These are phyloP conservation scores for Cantharis rufa DNA, from an alignment of 2,888 invertebrate genomes.

Conservation along the genomic window DNA sequence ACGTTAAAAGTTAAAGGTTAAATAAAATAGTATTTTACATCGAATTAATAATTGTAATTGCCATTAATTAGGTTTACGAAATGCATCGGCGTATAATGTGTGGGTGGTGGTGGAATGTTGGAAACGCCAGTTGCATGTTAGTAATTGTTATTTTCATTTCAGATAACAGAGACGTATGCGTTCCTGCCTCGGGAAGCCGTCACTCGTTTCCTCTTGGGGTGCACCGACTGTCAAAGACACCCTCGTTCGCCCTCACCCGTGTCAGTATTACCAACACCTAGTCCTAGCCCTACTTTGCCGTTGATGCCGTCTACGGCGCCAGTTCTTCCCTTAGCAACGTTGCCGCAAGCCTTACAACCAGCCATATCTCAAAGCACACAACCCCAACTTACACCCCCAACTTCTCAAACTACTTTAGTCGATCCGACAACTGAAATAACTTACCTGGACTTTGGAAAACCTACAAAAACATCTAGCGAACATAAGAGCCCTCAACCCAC, in stretches of 20 bases:
- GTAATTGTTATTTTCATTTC: constrained; percentile 55
- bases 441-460: constrained; percentile 38
- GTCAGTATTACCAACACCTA: constrained; percentile 55
- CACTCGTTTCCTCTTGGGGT: constrained; percentile 92
- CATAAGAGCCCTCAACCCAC: constrained; percentile 33
- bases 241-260: constrained; percentile 69
- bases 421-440: constrained; percentile 36
- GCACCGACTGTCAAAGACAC: constrained; percentile 88
- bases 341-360: constrained; percentile 28
- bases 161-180: constrained; percentile 97
- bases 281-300: constrained; percentile 51
- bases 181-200: constrained; percentile 95
- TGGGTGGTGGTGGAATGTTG: constrained; percentile 36
- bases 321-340: constrained; percentile 35
- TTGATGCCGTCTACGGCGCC: constrained; percentile 42
- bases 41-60: too few relatives aligned
- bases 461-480: constrained; percentile 33
- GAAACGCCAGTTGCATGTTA: constrained; percentile 42
- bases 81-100: not conserved
- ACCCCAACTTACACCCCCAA: constrained; percentile 34
- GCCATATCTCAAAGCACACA: constrained; percentile 28
- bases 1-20: not conserved
- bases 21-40: not conserved
- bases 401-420: constrained; percentile 35
- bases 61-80: not conserved